Evolutionary conservation across 2,888 invertebrate species (phyloP).

Genomic region (Pachliopta kotzebuea): DNA sequence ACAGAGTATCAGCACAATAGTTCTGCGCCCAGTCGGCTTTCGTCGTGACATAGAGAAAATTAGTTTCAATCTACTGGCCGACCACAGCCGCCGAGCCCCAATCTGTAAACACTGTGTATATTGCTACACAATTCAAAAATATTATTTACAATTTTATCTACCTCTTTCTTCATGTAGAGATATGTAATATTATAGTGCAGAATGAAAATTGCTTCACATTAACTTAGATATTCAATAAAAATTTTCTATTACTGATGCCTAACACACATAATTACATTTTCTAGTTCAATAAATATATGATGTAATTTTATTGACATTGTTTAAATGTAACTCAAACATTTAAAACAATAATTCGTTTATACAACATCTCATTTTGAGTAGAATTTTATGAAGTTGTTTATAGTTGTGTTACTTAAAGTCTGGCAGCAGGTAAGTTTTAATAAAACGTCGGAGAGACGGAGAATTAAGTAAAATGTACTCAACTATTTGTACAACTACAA

Average conservation of each 20-base stretch:
- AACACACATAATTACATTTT: too few relatives aligned
- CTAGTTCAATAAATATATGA: too few relatives aligned
- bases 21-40: constrained; percentile 40
- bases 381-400: neutral
- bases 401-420: neutral
- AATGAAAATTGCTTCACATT: too few relatives aligned
- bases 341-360: too few relatives aligned
- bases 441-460: neutral
- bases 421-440: neutral
- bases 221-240: too few relatives aligned
- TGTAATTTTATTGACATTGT: too few relatives aligned
- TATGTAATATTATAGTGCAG: too few relatives aligned
- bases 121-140: constrained; percentile 13
- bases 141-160: constrained; percentile 19
- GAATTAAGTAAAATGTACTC: neutral
- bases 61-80: constrained; percentile 61
- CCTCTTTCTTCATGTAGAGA: neutral
- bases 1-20: constrained; percentile 45
- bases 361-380: neutral
- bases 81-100: constrained; percentile 56
- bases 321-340: too few relatives aligned
- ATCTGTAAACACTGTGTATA: constrained; percentile 41
- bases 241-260: too few relatives aligned
- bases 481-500: constrained; percentile 3
- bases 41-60: constrained; percentile 66